Percentiles rank a stretch among this genome's conserved stretches.
phyloP scores from a whole-genome alignment of 2,888 invertebrate genomes.

The Heliconius ismenius region DNA sequence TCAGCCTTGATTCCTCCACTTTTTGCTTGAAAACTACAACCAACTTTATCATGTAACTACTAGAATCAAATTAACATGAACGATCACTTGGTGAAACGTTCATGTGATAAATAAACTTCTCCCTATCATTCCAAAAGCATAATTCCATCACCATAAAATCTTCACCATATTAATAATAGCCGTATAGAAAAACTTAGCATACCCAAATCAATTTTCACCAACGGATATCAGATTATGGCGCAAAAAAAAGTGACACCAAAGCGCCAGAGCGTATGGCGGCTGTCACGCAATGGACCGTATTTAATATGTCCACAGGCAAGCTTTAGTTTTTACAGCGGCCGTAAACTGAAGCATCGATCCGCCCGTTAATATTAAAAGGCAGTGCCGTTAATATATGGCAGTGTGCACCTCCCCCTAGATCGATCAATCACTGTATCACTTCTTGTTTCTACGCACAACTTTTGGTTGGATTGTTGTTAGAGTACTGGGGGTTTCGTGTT shows the following conservation, averaged over 20 bases:
- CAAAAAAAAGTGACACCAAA: slow-evolving; percentile 46
- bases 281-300: slow-evolving; percentile 63
- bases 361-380: slow-evolving; percentile 64
- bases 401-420: slow-evolving; percentile 40
- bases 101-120: not conserved
- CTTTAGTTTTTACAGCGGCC: slow-evolving; percentile 68
- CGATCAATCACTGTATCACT: slow-evolving; percentile 47
- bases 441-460: slow-evolving; percentile 39
- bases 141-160: not conserved
- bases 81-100: too few relatives aligned
- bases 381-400: slow-evolving; percentile 46
- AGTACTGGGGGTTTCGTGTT: slow-evolving; percentile 33
- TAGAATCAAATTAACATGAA: too few relatives aligned
- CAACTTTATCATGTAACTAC: too few relatives aligned
- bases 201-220: slow-evolving; percentile 49
- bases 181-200: slow-evolving; percentile 28
- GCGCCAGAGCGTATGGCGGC: slow-evolving; percentile 52
- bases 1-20: not conserved
- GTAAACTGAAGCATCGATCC: slow-evolving; percentile 70
- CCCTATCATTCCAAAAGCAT: not conserved
- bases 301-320: slow-evolving; percentile 61
- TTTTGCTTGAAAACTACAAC: not conserved
- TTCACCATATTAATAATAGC: not conserved
- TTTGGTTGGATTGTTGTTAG: slow-evolving; percentile 35
- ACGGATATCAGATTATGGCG: slow-evolving; percentile 39